A percentile compares a stretch with the other conserved stretches of the same genome.
phyloP scores from a whole-genome alignment of 2,797 vertebrate species.

The Tragelaphus eurycerus region DNA sequence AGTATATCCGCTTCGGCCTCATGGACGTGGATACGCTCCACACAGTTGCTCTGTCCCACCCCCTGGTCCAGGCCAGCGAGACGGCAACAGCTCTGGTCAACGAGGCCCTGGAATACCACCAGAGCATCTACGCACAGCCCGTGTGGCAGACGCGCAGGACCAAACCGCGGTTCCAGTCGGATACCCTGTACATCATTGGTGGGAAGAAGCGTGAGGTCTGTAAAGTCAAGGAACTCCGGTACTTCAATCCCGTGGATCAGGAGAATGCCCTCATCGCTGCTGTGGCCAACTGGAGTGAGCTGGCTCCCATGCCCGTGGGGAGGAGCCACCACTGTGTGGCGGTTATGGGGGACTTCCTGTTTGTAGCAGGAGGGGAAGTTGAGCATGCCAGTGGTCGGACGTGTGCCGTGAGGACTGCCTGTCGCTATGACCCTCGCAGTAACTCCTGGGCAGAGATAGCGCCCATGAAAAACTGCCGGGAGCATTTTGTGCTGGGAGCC shows the following conservation, averaged over 20 bases:
- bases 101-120: slow-evolving; percentile 95
- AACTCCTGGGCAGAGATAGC: slow-evolving; percentile 96
- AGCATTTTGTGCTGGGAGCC: slow-evolving; percentile 95
- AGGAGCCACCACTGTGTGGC: slow-evolving; percentile 97
- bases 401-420: slow-evolving; percentile 93
- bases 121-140: slow-evolving; percentile 92
- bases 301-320: slow-evolving; percentile 92
- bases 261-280: slow-evolving; percentile 90
- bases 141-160: slow-evolving; percentile 93
- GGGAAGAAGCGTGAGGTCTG: slow-evolving; percentile 95
- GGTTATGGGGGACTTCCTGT: slow-evolving; percentile 96
- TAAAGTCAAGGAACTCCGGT: slow-evolving; percentile 92
- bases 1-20: slow-evolving; percentile 94
- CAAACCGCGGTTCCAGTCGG: slow-evolving; percentile 92
- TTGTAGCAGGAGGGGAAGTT: slow-evolving; percentile 95
- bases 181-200: slow-evolving; percentile 93
- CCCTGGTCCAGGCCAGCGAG: slow-evolving; percentile 91
- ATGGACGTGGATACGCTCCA: slow-evolving; percentile 94
- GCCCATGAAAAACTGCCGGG: slow-evolving; percentile 96
- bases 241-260: slow-evolving; percentile 93
- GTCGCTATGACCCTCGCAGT: slow-evolving; percentile 93
- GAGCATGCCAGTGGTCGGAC: slow-evolving; percentile 93
- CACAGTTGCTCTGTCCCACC: slow-evolving; percentile 88
- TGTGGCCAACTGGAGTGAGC: slow-evolving; percentile 95
- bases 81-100: slow-evolving; percentile 90